phyloP scores from a whole-genome alignment of 2,888 invertebrate genomes.

The Eristalinus aeneus region DNA sequence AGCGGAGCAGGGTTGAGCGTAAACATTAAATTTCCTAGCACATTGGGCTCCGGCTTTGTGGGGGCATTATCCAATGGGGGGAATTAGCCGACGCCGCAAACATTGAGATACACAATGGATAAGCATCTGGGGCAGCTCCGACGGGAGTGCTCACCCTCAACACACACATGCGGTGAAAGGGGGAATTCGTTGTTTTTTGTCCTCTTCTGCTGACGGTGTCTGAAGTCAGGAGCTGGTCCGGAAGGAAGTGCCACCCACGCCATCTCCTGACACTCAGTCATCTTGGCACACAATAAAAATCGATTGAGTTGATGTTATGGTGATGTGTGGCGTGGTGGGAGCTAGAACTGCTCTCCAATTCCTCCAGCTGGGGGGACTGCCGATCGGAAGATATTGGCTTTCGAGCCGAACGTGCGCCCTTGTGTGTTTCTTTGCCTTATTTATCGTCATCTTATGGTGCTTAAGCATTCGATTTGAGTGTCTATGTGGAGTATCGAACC shows the following conservation, averaged over 20 bases:
- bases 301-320: slow-evolving; percentile 65
- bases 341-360: background rate
- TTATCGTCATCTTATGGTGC: slow-evolving; percentile 65
- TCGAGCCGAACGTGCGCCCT: background rate
- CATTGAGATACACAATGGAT: slow-evolving; percentile 48
- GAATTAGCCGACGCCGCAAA: slow-evolving; percentile 60
- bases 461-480: slow-evolving; percentile 66
- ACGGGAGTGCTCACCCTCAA: background rate
- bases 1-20: slow-evolving; percentile 46
- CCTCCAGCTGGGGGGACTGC: background rate
- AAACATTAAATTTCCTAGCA: slow-evolving; percentile 41
- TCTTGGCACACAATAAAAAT: slow-evolving; percentile 68
- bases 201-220: slow-evolving; percentile 32
- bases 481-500: slow-evolving; percentile 37
- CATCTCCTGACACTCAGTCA: slow-evolving; percentile 25
- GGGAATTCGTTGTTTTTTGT: background rate
- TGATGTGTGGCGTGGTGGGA: slow-evolving; percentile 15
- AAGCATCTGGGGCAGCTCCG: slow-evolving; percentile 34
- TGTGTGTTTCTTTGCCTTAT: slow-evolving; percentile 28
- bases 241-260: slow-evolving; percentile 23
- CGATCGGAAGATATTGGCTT: background rate
- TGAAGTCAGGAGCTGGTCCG: background rate
- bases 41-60: slow-evolving; percentile 37
- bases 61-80: slow-evolving; percentile 57
- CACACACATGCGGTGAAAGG: background rate